These are phyloP conservation scores for Dendroctonus valens DNA, from an alignment of 1,140 invertebrate species.

Conservation along the genomic window DNA sequence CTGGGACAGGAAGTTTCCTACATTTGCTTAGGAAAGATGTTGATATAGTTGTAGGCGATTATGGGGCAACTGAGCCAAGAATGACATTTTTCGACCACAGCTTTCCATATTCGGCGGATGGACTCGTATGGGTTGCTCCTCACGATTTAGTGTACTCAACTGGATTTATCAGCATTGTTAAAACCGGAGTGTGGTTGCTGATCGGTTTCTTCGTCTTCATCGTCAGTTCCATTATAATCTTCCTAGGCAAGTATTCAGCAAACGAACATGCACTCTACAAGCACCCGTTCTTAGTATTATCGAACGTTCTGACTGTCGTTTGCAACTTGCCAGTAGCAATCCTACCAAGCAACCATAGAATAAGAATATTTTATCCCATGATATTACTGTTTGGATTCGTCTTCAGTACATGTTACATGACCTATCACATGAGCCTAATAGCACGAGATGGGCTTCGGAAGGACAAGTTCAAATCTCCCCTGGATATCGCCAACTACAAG, in stretches of 20 bases:
- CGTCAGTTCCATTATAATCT: neutral
- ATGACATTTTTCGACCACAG: slow-evolving; percentile 17
- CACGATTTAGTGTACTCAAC: slow-evolving; percentile 7
- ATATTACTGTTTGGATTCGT: slow-evolving; percentile 15
- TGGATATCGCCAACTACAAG: slow-evolving; percentile 17
- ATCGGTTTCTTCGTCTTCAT: slow-evolving; percentile 1
- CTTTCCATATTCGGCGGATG: slow-evolving; percentile 14
- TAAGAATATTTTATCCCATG: slow-evolving; percentile 22
- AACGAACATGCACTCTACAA: slow-evolving; percentile 12
- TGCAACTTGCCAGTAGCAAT: slow-evolving; percentile 5
- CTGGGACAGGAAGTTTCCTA: slow-evolving; percentile 12
- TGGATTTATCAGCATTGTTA: slow-evolving; percentile 1
- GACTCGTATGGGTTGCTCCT: slow-evolving; percentile 17
- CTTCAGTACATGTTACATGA: slow-evolving; percentile 18
- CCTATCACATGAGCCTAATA: slow-evolving; percentile 21
- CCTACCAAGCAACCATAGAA: slow-evolving; percentile 8
- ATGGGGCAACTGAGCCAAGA: slow-evolving; percentile 17
- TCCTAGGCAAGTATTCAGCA: neutral
- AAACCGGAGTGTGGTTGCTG: slow-evolving; percentile 3
- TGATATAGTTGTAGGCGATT: slow-evolving; percentile 23
- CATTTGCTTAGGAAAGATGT: slow-evolving; percentile 7
- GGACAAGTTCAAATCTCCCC: slow-evolving; percentile 10
- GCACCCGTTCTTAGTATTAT: neutral
- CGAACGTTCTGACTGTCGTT: neutral
- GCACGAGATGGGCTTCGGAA: neutral